Evolutionary conservation across 2,888 invertebrate genomes (phyloP).

Genomic region (Apodemia mormo): DNA sequence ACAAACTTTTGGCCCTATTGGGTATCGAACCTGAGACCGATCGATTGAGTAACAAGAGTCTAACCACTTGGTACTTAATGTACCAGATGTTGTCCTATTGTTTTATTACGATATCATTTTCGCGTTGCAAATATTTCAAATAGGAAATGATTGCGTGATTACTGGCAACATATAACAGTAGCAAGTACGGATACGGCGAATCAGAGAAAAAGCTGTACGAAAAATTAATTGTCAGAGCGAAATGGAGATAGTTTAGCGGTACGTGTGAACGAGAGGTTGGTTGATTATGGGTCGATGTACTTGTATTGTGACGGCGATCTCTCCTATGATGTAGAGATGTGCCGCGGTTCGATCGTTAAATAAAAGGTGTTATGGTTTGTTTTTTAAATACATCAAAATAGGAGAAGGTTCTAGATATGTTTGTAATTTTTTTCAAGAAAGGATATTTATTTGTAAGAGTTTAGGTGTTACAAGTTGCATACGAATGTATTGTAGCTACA

Average conservation of each 20-base stretch:
- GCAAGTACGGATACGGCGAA: constrained; percentile 46
- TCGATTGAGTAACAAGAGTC: too few species aligned
- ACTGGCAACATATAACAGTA: constrained; percentile 43
- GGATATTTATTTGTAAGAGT: too few species aligned
- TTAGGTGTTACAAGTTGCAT: too few species aligned
- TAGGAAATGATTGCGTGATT: constrained; percentile 38
- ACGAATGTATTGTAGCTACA: too few species aligned
- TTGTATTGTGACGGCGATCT: constrained; percentile 40
- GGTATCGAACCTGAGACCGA: too few species aligned
- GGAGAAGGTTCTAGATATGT: too few species aligned
- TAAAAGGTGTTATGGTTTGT: too few species aligned
- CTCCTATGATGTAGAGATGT: constrained; percentile 32
- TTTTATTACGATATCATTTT: not conserved
- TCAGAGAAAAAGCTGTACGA: constrained; percentile 47
- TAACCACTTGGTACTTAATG: too few species aligned
- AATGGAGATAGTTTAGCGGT: constrained; percentile 43
- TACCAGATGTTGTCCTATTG: too few species aligned
- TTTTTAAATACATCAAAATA: too few species aligned
- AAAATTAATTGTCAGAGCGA: constrained; percentile 47
- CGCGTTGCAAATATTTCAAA: constrained; percentile 17
- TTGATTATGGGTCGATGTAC: constrained; percentile 51
- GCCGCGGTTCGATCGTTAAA: constrained; percentile 28
- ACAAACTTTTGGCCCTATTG: too few species aligned
- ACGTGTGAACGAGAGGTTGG: constrained; percentile 43
- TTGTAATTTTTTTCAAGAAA: too few species aligned